Base-by-base conservation (phyloP, 2,888 invertebrate genomes). In the Pollenia angustigena region DNA sequence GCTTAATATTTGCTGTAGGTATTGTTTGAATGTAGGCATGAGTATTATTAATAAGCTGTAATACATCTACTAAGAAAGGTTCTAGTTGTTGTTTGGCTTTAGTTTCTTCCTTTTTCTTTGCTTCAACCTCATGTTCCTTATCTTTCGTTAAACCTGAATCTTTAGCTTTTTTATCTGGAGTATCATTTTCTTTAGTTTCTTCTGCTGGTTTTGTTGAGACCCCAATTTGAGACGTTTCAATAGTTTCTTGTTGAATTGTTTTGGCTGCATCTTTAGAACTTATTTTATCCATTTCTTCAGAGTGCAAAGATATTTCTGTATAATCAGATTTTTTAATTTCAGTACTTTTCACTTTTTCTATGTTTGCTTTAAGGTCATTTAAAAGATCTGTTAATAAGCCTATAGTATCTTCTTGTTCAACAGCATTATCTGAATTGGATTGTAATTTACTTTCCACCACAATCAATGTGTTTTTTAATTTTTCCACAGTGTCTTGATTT, bases 401-500 rank as follows among this genome's bases (percentile, higher is more conserved):
- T 9, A 89, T 81, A 3, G 90, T 46, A 16, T 54, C 58, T 9
- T 60, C 50, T 40, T 60, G 66, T 40, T 79, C 60, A 3, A 68
- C 11, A 4, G 40, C 60, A 18, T 18, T 52, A 1, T 11, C 32
- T 1, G 12, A 32, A 32, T 60, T n/a, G 4, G 71, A 42, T 32
- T 81, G 76, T 1, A 87, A 23, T 54, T 85, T 78, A 42, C 32
- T 48, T 68, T 87, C 76, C 14, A 87, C 87, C 14, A 10, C 16
- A 6, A 18, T 62, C 18, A 89, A 60, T 4, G 88, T 90, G 0
- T 88, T 83, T 42, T 92, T 90, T 40, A 92, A 81, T n/a, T 89
- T 89, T 46, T 87, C 85, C 1, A 92, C 90, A 4, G 89, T 91
- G 4, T 81, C 71, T 12, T 89, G 88, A 66, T 92, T 91, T 46